Evolutionary conservation across 2,888 invertebrate species (phyloP).

Genomic region (Pterobdella sp.): DNA sequence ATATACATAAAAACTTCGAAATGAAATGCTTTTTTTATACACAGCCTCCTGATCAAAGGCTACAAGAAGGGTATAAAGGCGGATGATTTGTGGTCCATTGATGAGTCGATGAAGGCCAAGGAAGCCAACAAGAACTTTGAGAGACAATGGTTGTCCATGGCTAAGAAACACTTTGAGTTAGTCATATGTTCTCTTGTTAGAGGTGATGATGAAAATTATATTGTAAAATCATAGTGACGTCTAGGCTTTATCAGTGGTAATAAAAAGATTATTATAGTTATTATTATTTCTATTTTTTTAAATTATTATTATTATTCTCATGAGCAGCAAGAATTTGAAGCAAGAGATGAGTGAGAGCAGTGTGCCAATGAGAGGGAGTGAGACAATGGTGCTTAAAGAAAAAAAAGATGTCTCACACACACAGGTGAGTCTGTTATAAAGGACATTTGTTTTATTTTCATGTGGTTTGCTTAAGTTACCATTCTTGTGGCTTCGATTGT

Average conservation of each 20-base stretch:
- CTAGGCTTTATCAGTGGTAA: too few species aligned
- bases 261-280: too few species aligned
- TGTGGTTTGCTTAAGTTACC: too few species aligned
- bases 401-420: not conserved
- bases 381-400: conserved; percentile 1
- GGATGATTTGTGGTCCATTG: conserved; percentile 80
- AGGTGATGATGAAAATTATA: too few species aligned
- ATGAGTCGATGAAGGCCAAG: conserved; percentile 69
- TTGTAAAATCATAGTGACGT: too few species aligned
- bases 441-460: too few species aligned
- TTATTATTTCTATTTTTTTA: too few species aligned
- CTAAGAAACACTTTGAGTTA: conserved; percentile 41
- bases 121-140: conserved; percentile 75
- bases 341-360: not conserved
- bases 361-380: not conserved
- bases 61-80: conserved; percentile 73
- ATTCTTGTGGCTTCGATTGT: too few species aligned
- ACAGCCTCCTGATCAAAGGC: conserved; percentile 68
- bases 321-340: conserved; percentile 11
- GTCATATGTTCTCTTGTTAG: too few species aligned
- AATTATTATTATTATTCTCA: too few species aligned
- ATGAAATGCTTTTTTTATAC: not conserved
- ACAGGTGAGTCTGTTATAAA: conserved; percentile 5
- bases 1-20: too few species aligned
- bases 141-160: conserved; percentile 67